Percentiles rank a stretch among this genome's conserved stretches.
Conservation (phyloP, 1,140 invertebrate species). For the Euwallacea fornicatus region DNA sequence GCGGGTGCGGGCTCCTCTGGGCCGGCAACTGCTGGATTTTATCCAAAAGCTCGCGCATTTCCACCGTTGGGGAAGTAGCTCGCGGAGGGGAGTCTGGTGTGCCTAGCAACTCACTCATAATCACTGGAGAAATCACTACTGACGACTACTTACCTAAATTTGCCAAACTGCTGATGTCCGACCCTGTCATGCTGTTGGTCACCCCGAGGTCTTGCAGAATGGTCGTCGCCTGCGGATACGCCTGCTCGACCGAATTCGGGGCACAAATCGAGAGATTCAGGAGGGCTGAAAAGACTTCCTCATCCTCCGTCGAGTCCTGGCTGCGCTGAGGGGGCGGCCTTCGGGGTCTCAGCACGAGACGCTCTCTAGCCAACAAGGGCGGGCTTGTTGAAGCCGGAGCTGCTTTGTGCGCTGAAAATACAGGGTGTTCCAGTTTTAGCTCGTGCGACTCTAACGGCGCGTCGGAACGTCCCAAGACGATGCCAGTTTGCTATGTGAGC, state of each 20-base stretch:
- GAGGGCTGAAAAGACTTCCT: constrained; percentile 50
- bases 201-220: constrained; percentile 46
- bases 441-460: neutral
- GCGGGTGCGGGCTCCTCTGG: constrained; percentile 46
- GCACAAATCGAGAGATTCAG: constrained; percentile 50
- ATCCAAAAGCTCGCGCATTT: constrained; percentile 66
- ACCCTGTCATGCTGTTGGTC: constrained; percentile 63
- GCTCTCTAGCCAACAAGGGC: neutral
- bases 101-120: constrained; percentile 24
- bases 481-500: too few relatives aligned
- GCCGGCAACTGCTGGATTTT: constrained; percentile 68
- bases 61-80: constrained; percentile 74
- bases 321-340: constrained; percentile 25
- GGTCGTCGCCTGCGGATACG: constrained; percentile 37
- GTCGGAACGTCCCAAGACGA: neutral
- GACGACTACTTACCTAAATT: constrained; percentile 51
- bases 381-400: constrained; percentile 1
- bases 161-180: constrained; percentile 67
- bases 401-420: constrained; percentile 10
- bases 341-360: constrained; percentile 16
- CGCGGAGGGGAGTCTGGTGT: constrained; percentile 72
- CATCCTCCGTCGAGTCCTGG: constrained; percentile 48
- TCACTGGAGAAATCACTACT: neutral
- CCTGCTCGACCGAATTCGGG: constrained; percentile 43
- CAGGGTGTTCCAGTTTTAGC: too few relatives aligned